Percentiles rank a stretch among this genome's conserved stretches.
These are phyloP conservation scores for Borostomias antarcticus DNA, from an alignment of 2,797 vertebrate species.

Conservation along the genomic window DNA sequence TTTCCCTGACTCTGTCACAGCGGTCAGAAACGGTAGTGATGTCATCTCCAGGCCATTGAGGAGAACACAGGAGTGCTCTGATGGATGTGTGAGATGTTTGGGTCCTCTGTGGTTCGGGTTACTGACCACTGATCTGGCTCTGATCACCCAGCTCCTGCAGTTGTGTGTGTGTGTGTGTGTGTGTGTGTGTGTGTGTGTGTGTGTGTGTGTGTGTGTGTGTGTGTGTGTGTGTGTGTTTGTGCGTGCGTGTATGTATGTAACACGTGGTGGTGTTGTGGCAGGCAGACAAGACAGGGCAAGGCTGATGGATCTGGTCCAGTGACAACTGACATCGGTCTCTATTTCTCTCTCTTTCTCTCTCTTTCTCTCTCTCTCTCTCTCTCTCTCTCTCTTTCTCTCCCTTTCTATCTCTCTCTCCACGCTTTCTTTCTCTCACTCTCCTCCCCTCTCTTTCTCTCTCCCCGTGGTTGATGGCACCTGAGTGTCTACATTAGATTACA, in stretches of 20 bases:
- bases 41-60: too few species aligned
- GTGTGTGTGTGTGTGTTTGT: too few species aligned
- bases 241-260: too few species aligned
- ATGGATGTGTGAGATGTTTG: too few species aligned
- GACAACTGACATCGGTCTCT: background rate
- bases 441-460: background rate
- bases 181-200: too few species aligned
- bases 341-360: background rate
- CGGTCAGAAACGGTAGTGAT: too few species aligned
- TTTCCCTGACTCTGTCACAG: too few species aligned
- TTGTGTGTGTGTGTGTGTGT: slow-evolving; percentile 15
- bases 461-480: background rate
- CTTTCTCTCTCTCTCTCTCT: background rate
- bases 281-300: background rate
- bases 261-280: background rate
- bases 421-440: background rate
- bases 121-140: background rate
- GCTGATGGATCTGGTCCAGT: background rate
- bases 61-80: too few species aligned
- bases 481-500: slow-evolving; percentile 7
- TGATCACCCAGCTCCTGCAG: background rate
- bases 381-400: background rate
- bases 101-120: background rate
- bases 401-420: too few species aligned
- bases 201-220: too few species aligned